Evolutionary conservation across 2,888 invertebrate genomes (phyloP), one percentile per base, ranked within the genome.

Genomic region (Lypha dubia): DNA sequence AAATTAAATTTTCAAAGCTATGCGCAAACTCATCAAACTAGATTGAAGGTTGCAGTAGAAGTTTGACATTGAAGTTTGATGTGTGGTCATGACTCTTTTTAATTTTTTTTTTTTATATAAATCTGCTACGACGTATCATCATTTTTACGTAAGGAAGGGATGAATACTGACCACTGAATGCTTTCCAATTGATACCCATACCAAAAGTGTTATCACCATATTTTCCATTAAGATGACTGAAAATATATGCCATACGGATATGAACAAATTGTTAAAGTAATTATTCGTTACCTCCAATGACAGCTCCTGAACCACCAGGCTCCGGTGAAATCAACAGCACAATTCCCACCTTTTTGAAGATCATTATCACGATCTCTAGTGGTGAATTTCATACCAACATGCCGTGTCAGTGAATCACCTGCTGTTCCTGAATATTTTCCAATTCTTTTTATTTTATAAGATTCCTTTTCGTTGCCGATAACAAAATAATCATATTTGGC

Each of bases 281-380:
- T 11, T 9, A 38, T 9, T 11, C 11, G 3, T 3, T 38, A 49
- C 49, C 49, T 49, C 0, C 22, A 3, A 49, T 49, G 79, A 80
- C 79, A 80, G 1, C n/a, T 32, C 6, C n/a, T 53, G 32, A 74
- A 51, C 79, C 79, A 80, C 79, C 79, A 80, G 0, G 73, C 79
- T n/a, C 79, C 80, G 0, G 65, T 74, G 46, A 20, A 80, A 0
- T 3, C 3, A 0, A 70, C 62, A 8, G 75, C 81, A 70, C 81
- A 81, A 38, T 68, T 81, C 1, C 2, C 17, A 53, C n/a, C n/a
- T n/a, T n/a, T 44, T 56, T 3, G 62, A 3, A n/a, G 15, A 20
- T 81, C 75, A 46, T 75, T 17, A 41, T 81, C 81, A 6, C 56
- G 56, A 56, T 81, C 81, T 20, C 46, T 68, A 5, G 63, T 63